Percentiles rank a stretch among this genome's conserved stretches.
These are phyloP conservation scores for Nothocercus nigrocapillus DNA, from an alignment of 2,113 vertebrate genomes.

Conservation along the genomic window DNA sequence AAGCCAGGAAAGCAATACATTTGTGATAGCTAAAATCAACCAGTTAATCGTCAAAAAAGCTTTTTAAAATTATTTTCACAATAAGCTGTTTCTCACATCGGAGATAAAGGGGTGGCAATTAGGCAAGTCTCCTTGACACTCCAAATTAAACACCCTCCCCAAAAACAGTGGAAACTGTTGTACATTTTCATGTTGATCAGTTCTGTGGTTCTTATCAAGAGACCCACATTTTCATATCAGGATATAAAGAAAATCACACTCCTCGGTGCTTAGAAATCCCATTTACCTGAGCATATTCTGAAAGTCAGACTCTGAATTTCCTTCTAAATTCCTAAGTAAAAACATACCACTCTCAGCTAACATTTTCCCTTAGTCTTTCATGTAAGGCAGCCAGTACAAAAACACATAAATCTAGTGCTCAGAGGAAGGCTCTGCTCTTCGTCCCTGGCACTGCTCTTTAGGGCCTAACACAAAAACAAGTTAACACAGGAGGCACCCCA, in stretches of 20 bases:
- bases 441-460: background rate
- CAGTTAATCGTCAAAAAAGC: slow-evolving; percentile 13
- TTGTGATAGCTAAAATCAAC: slow-evolving; percentile 2
- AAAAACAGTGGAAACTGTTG: background rate
- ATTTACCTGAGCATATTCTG: background rate
- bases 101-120: background rate
- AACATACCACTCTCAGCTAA: background rate
- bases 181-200: background rate
- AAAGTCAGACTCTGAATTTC: background rate
- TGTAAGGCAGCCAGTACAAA: background rate
- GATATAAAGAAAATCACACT: background rate
- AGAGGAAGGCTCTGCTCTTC: background rate
- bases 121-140: background rate
- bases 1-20: slow-evolving; percentile 3
- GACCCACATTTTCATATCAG: background rate
- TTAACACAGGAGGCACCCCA: background rate
- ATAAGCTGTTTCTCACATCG: background rate
- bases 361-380: background rate
- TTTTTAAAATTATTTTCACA: background rate
- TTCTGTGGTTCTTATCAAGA: background rate
- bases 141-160: background rate
- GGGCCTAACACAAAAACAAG: background rate
- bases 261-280: background rate
- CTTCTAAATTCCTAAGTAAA: background rate
- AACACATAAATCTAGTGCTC: background rate